These are phyloP conservation scores for Procambarus virginalis DNA, from an alignment of 1,140 invertebrate genomes.

Conservation along the genomic window DNA sequence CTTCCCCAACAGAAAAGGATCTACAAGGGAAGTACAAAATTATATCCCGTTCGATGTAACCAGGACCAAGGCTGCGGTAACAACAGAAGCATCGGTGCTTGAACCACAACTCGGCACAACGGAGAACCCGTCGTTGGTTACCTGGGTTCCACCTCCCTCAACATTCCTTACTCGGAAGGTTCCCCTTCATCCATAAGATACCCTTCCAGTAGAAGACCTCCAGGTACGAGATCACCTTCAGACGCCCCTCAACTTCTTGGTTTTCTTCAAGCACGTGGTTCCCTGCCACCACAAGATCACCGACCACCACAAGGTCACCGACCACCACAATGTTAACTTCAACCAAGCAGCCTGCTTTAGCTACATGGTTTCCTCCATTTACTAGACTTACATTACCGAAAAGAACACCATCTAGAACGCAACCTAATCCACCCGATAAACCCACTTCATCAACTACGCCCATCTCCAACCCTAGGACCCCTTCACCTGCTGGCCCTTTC, in stretches of 20 bases:
- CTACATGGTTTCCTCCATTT: conserved; percentile 2
- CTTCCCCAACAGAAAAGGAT: neutral
- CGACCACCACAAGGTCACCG: neutral
- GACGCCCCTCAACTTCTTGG: neutral
- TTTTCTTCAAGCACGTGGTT: neutral
- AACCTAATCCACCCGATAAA: neutral
- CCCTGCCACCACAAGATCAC: neutral
- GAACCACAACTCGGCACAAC: neutral
- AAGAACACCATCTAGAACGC: neutral
- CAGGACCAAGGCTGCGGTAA: neutral
- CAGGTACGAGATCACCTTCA: neutral
- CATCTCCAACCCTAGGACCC: neutral
- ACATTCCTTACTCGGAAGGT: neutral
- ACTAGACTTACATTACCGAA: neutral
- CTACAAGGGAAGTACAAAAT: neutral
- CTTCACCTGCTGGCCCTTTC: neutral
- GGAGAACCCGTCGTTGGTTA: neutral
- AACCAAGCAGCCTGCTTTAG: neutral
- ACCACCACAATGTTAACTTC: neutral
- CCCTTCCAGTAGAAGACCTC: neutral
- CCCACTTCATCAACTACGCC: neutral
- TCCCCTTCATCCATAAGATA: neutral
- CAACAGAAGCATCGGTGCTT: neutral
- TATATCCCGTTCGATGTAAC: too few species aligned
- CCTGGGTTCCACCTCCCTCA: neutral